Base-by-base conservation (phyloP, 2,888 invertebrate species). In the Rhaphigaster nebulosa region DNA sequence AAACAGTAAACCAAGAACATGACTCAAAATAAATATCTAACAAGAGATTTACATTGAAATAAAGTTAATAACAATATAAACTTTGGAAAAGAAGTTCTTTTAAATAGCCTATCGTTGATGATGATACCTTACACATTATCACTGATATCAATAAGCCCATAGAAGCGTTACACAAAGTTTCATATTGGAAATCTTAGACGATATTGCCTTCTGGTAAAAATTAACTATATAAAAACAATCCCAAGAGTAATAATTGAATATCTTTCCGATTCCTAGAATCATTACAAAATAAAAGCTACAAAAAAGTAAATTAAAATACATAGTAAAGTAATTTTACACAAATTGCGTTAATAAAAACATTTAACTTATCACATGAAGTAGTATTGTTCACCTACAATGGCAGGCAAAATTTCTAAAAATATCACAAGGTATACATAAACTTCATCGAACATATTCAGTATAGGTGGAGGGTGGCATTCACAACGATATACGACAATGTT, bases 401-500 rank as follows among this genome's bases (percentile, higher is more conserved):
- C 38, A 84, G 45, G 26, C n/a, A 45, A 45, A 5, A n/a, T n/a
- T 45, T 45, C 45, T 84, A 50, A 84, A 84, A 84, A 84, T 84
- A 84, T 84, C 84, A 84, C 84, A 84, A 84, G 84, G 84, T 84
- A 84, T 84, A 84, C 45, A n/a, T n/a, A 84, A 50, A 84, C 26
- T 26, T n/a, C 41, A 45, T 76, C 18, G 13, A 80, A 41, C 38
- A 26, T 80, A 41, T 80, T 26, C 23, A 26, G 80, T 26, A 10
- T 23, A 41, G 80, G 80, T 26, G 80, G 23, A 80, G 41, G 84
- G 41, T 76, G 70, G 38, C 38, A 76, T 23, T n/a, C n/a, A n/a
- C n/a, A n/a, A n/a, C n/a, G n/a, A n/a, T n/a, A n/a, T n/a, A n/a
- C n/a, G n/a, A n/a, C n/a, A 13, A n/a, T 65, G 92, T 92, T 92